Percentiles rank a stretch among this genome's conserved stretches.
phyloP scores from a whole-genome alignment of 1,140 invertebrate species.

The Metaphire vulgaris region DNA sequence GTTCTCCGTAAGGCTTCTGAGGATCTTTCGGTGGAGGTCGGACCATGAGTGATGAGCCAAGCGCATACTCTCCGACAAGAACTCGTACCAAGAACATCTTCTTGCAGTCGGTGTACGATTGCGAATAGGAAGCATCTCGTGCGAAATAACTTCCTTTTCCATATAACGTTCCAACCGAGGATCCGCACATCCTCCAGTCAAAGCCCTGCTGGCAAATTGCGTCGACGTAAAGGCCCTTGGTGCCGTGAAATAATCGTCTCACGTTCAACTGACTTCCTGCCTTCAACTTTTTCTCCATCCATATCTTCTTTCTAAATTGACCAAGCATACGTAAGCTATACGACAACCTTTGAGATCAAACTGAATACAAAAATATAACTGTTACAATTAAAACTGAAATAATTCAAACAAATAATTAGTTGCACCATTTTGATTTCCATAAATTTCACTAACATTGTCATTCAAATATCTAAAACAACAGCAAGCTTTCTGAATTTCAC shows the following conservation, averaged over 20 bases:
- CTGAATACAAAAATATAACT: no score
- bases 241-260: conserved; percentile 27
- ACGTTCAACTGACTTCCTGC: background rate
- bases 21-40: conserved; percentile 36
- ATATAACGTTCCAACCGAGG: conserved; percentile 34
- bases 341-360: no score
- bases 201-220: conserved; percentile 29
- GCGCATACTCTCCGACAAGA: conserved; percentile 37
- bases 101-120: conserved; percentile 14
- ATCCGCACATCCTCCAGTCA: conserved; percentile 28
- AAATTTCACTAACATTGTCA: no score
- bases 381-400: no score
- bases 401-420: no score
- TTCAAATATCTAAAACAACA: no score
- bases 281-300: conserved; percentile 13
- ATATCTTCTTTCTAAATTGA: background rate
- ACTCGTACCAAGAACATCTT: conserved; percentile 34
- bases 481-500: no score
- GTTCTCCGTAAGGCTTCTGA: conserved; percentile 28
- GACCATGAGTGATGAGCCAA: conserved; percentile 32
- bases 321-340: no score
- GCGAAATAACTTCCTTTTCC: conserved; percentile 45
- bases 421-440: no score
- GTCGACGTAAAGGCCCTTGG: conserved; percentile 19
- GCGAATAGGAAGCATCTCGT: conserved; percentile 34